phyloP scores from a whole-genome alignment of 2,888 invertebrate genomes.

The Xanthia icteritia region DNA sequence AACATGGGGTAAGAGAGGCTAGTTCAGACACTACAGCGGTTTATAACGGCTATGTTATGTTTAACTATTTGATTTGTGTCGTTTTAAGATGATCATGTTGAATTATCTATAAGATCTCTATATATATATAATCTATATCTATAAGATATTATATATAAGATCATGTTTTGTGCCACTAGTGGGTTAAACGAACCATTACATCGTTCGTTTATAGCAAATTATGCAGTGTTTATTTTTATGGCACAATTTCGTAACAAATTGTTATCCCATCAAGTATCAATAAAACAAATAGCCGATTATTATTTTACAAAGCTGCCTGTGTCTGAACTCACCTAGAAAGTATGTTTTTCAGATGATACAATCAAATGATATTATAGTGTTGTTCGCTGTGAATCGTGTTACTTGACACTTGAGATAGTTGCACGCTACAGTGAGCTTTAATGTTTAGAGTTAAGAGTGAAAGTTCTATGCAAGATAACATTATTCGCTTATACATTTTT shows the following conservation, averaged over 20 bases:
- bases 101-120: no score
- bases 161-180: background rate
- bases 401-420: constrained; percentile 22
- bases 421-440: constrained; percentile 43
- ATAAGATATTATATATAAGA: no score
- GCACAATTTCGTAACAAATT: background rate
- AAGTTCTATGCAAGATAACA: constrained; percentile 50
- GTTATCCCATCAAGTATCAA: background rate
- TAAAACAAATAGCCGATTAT: background rate
- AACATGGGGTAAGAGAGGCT: constrained; percentile 4
- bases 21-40: constrained; percentile 33
- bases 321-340: constrained; percentile 40
- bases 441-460: constrained; percentile 49
- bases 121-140: no score
- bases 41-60: no score
- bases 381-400: constrained; percentile 21
- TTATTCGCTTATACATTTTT: constrained; percentile 45
- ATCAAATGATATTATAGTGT: constrained; percentile 35
- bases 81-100: background rate
- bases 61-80: background rate
- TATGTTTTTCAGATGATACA: constrained; percentile 35
- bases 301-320: constrained; percentile 6
- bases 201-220: background rate
- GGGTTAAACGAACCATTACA: background rate
- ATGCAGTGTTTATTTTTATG: background rate